These are phyloP conservation scores for Hemistola chrysoprasaria DNA, from an alignment of 2,888 invertebrate species.

Conservation along the genomic window DNA sequence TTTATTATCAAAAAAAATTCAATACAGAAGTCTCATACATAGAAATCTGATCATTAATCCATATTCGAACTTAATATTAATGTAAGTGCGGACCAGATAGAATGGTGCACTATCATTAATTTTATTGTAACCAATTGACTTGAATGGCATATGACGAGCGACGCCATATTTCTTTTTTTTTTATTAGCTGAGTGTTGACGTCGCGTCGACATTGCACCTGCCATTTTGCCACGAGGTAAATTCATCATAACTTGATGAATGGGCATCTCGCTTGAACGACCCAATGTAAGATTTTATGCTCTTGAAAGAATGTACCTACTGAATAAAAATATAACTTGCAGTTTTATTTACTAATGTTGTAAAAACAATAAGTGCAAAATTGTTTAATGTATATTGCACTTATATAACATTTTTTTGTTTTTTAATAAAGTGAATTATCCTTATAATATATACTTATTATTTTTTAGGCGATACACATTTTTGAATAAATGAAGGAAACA, in stretches of 20 bases:
- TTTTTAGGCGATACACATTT: too few relatives aligned
- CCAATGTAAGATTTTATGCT: constrained; percentile 33
- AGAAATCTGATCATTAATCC: constrained; percentile 23
- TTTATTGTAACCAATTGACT: constrained; percentile 69
- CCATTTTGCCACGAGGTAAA: constrained; percentile 58
- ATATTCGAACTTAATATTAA: constrained; percentile 43
- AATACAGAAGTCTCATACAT: constrained; percentile 1
- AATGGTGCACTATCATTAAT: constrained; percentile 59
- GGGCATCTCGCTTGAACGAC: constrained; percentile 36
- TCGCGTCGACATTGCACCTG: constrained; percentile 50
- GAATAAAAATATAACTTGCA: constrained; percentile 16
- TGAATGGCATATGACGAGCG: constrained; percentile 59
- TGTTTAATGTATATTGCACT: too few relatives aligned
- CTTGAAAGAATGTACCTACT: constrained; percentile 27
- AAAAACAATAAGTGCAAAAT: too few relatives aligned
- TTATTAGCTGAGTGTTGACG: constrained; percentile 44
- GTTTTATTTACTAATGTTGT: too few relatives aligned
- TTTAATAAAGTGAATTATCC: too few relatives aligned
- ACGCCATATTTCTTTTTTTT: constrained; percentile 23
- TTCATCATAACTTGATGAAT: constrained; percentile 61
- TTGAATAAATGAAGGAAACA: too few relatives aligned
- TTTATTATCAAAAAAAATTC: too few relatives aligned
- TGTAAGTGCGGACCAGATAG: constrained; percentile 43
- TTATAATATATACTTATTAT: too few relatives aligned
- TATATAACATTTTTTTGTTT: too few relatives aligned